phyloP scores from a whole-genome alignment of 1,140 invertebrate species.

The Prorops nasuta region DNA sequence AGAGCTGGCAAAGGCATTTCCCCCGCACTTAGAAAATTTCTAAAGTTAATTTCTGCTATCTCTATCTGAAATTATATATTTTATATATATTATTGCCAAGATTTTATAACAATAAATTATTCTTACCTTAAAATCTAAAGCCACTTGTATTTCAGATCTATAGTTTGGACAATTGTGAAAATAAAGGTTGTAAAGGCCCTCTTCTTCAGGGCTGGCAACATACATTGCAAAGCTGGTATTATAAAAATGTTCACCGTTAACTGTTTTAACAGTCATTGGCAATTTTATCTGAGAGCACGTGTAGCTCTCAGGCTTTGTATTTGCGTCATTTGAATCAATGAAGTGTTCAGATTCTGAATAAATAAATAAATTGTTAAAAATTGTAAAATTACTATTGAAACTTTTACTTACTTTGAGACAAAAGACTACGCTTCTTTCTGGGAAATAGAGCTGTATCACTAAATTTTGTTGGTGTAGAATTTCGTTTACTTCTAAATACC shows the following conservation, averaged over 20 bases:
- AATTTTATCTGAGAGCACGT: conserved; percentile 38
- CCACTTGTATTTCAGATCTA: conserved; percentile 49
- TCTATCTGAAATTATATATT: conserved; percentile 63
- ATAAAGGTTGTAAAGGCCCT: conserved; percentile 93
- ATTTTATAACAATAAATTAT: neutral
- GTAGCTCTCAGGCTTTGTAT: conserved; percentile 9
- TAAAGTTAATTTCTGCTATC: conserved; percentile 80
- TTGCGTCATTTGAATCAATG: neutral
- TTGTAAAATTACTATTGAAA: too few species aligned
- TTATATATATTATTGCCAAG: neutral
- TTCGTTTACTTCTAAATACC: conserved; percentile 41
- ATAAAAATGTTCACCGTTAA: conserved; percentile 41
- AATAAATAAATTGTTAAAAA: too few species aligned
- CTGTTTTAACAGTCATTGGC: conserved; percentile 31
- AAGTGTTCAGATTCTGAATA: neutral
- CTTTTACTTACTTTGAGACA: conserved; percentile 34
- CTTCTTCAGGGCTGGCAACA: conserved; percentile 74
- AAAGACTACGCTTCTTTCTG: conserved; percentile 33
- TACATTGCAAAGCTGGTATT: conserved; percentile 71
- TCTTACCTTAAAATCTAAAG: conserved; percentile 68
- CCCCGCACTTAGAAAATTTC: conserved; percentile 93
- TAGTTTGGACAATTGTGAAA: conserved; percentile 93
- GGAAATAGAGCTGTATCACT: conserved; percentile 54
- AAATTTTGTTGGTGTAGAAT: conserved; percentile 34
- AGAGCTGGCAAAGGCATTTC: conserved; percentile 93